Base-by-base conservation (phyloP, 2,888 invertebrate genomes). In the Vanessa cardui region DNA sequence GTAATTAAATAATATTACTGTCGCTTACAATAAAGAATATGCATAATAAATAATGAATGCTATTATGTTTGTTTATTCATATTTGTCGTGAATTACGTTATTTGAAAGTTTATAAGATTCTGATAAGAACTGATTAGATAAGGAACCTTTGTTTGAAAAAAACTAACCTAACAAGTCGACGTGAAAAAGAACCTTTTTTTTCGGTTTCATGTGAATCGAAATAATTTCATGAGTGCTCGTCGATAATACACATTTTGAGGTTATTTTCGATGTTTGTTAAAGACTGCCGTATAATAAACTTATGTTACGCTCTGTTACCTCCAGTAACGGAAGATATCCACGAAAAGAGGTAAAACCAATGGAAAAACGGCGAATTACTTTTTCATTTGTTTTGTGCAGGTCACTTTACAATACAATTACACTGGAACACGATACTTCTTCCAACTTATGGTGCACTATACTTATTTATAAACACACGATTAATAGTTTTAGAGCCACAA, bases 271-370 rank as follows among this genome's bases (percentile, higher is more conserved):
- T 44, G 58, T 64, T 66, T 73, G 71, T 74, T 69, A 68, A 74
- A 82, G 80, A 83, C 83, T 83, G 82, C 83, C 81, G 84, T 81
- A 83, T 79, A 83, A 77, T 76, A 77, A 77, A 64, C 66, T 69
- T 58, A 82, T 50, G 50, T 16, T 81, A 73, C 82, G 84, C 85
- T 86, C 80, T 78, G 85, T 80, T 89, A 88, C 84, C 83, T 83
- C 78, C 78, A 80, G 73, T 81, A 83, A 81, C 83, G 81, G 80
- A 83, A 80, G 77, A 83, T 80, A 81, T 78, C 76, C 79, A 83
- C 81, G 75, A 82, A 86, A 85, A 83, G 78, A 78, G 76, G 83
- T 83, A 86, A 86, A 83, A 62, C 67, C 82, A 83, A 81, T 80
- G 76, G 78, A 80, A 85, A 85, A 83, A 83, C 80, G 77, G 77